A percentile compares a stretch with the other conserved stretches of the same genome.
phyloP scores from a whole-genome alignment of 2,113 vertebrate species.

The Macaca fascicularis region DNA sequence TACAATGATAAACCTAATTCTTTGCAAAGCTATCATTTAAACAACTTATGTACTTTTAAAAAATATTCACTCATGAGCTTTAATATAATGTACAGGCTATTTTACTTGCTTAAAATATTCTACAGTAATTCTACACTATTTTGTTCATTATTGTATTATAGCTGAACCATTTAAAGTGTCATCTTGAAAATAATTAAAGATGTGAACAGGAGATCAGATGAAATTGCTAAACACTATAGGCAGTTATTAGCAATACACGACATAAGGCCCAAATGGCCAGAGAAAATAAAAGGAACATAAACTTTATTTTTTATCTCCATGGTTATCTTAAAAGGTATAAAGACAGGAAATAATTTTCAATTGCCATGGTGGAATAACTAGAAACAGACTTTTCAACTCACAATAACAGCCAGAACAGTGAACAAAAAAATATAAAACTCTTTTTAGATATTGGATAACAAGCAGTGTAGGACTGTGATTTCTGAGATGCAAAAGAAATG shows the following conservation, averaged over 20 bases:
- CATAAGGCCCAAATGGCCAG: not conserved
- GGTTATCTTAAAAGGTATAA: slow-evolving; percentile 16
- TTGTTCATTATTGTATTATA: slow-evolving; percentile 31
- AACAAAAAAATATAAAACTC: not conserved
- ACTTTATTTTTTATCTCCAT: slow-evolving; percentile 3
- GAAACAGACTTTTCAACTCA: not conserved
- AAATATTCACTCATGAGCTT: not conserved
- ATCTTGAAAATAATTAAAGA: slow-evolving; percentile 29
- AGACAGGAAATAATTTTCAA: not conserved
- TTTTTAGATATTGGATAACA: not conserved
- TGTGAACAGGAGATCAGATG: not conserved
- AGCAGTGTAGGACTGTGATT: not conserved
- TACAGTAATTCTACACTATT: slow-evolving; percentile 24
- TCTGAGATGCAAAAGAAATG: not conserved
- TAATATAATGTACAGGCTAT: not conserved
- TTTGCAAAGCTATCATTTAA: slow-evolving; percentile 38
- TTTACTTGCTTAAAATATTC: slow-evolving; percentile 31
- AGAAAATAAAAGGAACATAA: slow-evolving; percentile 1
- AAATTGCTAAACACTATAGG: not conserved
- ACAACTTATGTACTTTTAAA: not conserved
- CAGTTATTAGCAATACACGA: not conserved
- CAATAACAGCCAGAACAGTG: not conserved
- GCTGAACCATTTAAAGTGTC: not conserved
- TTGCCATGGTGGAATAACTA: not conserved
- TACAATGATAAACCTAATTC: not conserved